Evolutionary conservation across 30 jellyfish, hydroid and myxozoan genomes (phyloP), one percentile per base, ranked within the genome.

Genomic region (Aurelia aurita): DNA sequence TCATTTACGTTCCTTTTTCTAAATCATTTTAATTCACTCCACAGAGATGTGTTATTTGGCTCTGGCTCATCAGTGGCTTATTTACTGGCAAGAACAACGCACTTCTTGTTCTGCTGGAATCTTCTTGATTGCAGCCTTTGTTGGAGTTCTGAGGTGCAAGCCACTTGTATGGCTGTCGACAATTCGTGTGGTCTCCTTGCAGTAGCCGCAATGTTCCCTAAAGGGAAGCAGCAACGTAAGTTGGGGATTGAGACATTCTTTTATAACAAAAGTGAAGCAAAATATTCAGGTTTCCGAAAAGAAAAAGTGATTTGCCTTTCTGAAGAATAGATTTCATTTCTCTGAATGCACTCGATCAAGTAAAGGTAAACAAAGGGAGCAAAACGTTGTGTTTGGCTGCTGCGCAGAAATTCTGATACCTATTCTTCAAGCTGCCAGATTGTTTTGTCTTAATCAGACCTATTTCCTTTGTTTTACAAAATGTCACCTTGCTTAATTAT

Each of bases 21-120:
- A 39, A 39, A 39, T 1, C 9, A 39, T 14, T 6, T 39, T 39
- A 6, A 39, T 39, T 39, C 9, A 9, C 16, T 57, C 63, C 31
- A 3, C 53, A 81, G 91, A 15, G 83, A 81, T n/a, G 78, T 91
- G 1, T 65, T 39, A 43, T 91, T 91, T 65, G 90, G 98, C 32
- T 54, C 85, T 21, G 84, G 86, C 44, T 54, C 89, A 14, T 85
- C 98, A n/a, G 77, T 86, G 31, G 87, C 82, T 34, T 91, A 85
- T 58, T 53, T 91, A 63, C 69, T 87, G 51, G 90, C 96, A n/a
- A 79, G 80, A 55, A 77, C 98, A 5, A 69, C 67, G 19, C 88
- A 92, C 39, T 84, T 63, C 67, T 73, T 92, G 39, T 26, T 86
- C 14, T 72, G 88, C 65, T 92, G 98, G 98, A 80, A 92, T 59